phyloP scores from a whole-genome alignment of 2,797 vertebrate species.

The Morelia viridis region DNA sequence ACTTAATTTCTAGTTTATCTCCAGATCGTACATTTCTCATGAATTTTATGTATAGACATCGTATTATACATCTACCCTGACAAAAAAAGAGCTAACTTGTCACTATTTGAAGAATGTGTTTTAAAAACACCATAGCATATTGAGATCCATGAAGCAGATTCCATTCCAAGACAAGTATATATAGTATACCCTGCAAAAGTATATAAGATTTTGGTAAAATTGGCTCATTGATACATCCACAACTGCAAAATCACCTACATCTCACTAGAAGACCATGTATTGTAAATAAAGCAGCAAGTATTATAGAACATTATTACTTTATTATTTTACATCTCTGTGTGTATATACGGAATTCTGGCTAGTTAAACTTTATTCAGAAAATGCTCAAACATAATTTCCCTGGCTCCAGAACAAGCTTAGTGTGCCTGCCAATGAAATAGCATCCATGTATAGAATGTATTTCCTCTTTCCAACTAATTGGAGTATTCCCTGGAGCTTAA shows the following conservation, averaged over 20 bases:
- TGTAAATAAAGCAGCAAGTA: neutral
- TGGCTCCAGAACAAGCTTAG: neutral
- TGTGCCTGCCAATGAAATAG: neutral
- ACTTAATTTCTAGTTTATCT: constrained; percentile 2
- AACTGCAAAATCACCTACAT: neutral
- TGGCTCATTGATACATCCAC: neutral
- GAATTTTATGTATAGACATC: neutral
- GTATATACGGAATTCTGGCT: constrained; percentile 50
- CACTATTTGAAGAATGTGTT: neutral
- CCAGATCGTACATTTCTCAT: neutral
- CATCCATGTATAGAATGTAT: neutral
- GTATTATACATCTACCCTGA: constrained; percentile 3
- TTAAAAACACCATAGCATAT: neutral
- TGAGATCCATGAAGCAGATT: neutral
- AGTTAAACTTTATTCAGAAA: constrained; percentile 44
- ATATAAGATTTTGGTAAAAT: neutral
- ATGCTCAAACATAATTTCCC: neutral
- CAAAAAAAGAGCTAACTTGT: neutral
- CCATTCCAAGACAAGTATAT: neutral
- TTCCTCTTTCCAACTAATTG: neutral
- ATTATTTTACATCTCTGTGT: constrained; percentile 44
- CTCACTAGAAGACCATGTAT: neutral
- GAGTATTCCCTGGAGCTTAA: neutral
- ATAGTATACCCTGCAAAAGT: neutral
- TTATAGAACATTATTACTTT: neutral